These are phyloP conservation scores for Mormyrus iriodes DNA, from an alignment of 2,113 vertebrate genomes.

Conservation along the genomic window DNA sequence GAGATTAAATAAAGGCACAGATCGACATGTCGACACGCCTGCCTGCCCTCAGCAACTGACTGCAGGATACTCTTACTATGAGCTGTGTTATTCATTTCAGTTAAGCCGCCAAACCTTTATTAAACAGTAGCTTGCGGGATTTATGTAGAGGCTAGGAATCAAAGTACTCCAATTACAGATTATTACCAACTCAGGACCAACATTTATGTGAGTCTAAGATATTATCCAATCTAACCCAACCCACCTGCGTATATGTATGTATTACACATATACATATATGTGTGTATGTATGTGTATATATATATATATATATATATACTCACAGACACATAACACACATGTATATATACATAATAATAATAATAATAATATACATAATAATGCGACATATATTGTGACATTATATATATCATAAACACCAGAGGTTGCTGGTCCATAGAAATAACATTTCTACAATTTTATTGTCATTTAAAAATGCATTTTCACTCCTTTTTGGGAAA, in stretches of 20 bases:
- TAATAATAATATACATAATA: too few relatives aligned
- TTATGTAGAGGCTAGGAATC: background rate
- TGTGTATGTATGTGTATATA: too few relatives aligned
- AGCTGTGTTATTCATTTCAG: background rate
- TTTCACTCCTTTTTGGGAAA: too few relatives aligned
- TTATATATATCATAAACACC: too few relatives aligned
- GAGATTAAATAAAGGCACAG: background rate
- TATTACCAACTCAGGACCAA: background rate
- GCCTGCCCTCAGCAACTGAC: background rate
- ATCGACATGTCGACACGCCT: background rate
- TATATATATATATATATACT: too few relatives aligned
- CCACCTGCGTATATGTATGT: background rate
- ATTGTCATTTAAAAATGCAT: too few relatives aligned
- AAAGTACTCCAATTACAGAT: background rate
- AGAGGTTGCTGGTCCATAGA: too few relatives aligned
- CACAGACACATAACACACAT: too few relatives aligned
- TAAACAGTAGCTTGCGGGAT: background rate
- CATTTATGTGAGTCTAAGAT: background rate
- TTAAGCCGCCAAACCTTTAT: background rate
- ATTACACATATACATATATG: background rate
- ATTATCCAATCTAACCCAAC: background rate
- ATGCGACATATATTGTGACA: too few relatives aligned
- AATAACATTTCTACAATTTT: too few relatives aligned
- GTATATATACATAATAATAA: too few relatives aligned
- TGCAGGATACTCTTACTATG: background rate